Evolutionary conservation across 2,888 invertebrate genomes (phyloP).

Genomic region (Agonopterix alstromeriana): DNA sequence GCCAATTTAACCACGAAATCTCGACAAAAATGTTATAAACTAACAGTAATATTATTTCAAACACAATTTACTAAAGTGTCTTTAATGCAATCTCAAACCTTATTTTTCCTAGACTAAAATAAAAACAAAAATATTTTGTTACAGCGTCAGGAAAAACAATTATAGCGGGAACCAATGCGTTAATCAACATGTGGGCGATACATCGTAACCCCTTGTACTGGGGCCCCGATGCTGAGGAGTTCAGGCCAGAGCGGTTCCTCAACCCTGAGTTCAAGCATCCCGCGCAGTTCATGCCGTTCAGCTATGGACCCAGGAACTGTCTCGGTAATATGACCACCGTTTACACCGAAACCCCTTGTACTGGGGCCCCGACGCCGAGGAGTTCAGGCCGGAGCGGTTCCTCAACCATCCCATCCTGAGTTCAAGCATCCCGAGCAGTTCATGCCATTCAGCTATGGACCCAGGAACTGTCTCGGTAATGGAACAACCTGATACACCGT

Average conservation of each 20-base stretch:
- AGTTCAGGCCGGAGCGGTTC: conserved; percentile 45
- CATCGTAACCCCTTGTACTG: conserved; percentile 17
- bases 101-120: no score
- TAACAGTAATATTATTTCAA: no score
- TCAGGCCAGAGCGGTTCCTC: conserved; percentile 18
- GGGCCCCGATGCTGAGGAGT: conserved; percentile 15
- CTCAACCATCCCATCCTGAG: conserved; percentile 18
- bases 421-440: conserved; percentile 27
- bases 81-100: no score
- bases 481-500: conserved; percentile 7
- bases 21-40: no score
- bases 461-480: conserved; percentile 37
- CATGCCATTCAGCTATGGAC: conserved; percentile 31
- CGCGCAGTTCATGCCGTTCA: conserved; percentile 15
- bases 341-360: conserved; percentile 38
- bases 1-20: no score
- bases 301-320: conserved; percentile 15
- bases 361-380: conserved; percentile 42
- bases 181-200: conserved; percentile 13
- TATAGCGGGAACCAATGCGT: neutral
- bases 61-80: no score
- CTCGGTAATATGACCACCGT: neutral
- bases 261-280: conserved; percentile 8
- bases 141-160: conserved; percentile 1
- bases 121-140: no score